Evolutionary conservation across 2,888 invertebrate species (phyloP), one percentile per base, ranked within the genome.

Genomic region (Catocala nupta): DNA sequence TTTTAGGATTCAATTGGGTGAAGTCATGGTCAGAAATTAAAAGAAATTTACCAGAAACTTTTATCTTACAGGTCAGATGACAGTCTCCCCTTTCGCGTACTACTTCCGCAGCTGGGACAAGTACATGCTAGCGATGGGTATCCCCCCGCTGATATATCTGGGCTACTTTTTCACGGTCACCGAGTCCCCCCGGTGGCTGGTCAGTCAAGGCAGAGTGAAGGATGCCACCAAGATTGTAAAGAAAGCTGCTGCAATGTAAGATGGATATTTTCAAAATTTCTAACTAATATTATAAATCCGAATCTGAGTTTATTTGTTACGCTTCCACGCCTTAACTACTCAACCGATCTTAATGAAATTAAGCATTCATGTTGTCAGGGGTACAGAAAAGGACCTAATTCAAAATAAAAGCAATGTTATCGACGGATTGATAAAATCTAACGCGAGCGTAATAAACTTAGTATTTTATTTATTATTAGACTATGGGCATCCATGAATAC

Each of bases 141-240:
- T 96, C 1, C 96, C 95, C 0, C 94, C 95, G 0, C 77, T 95
- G 13, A 83, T 97, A 45, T 95, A 96, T 68, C 89, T 96, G 53
- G 94, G 95, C 0, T 97, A 96, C 77, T 96, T 96, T 83, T 96
- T 96, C 93, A 78, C 96, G 12, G 86, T 97, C 36, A 96, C 96
- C 0, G 97, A 98, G 87, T 97, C 97, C 0, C 97, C 97, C 0
- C 93, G 97, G 45, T 98, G 97, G 97, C 91, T 97, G 42, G 90
- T 97, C 65, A 96, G 96, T n/a, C 95, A 96, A 0, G 97, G 97
- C 0, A 92, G 95, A 54, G 92, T 96, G 25, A 95, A 96, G 1
- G 93, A 95, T 47, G 96, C 97, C 0, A 92, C 96, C 0, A 84
- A 83, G 51, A 94, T 97, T 0, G 89, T 97, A n/a, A 95, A 95